Percentiles rank a stretch among this genome's conserved stretches.
Evolutionary conservation across 2,797 vertebrate genomes (phyloP).

Genomic region (Cryptoprocta ferox): DNA sequence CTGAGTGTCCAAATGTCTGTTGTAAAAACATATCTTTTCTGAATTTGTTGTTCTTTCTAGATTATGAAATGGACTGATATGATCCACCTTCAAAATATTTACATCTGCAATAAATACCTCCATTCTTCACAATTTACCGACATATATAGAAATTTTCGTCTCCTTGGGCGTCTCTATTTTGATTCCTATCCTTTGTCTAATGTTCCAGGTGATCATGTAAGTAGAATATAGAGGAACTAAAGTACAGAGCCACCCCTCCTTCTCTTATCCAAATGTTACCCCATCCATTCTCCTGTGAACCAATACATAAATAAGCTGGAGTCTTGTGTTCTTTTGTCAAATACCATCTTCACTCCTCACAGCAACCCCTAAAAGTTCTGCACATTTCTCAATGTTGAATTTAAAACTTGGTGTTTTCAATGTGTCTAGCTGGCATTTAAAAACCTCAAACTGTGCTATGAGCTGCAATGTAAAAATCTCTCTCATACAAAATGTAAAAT

Average conservation of each 20-base stretch:
- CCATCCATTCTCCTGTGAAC: background rate
- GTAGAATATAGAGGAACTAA: background rate
- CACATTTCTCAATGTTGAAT: conserved; percentile 59
- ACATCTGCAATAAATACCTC: background rate
- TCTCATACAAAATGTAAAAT: conserved; percentile 76
- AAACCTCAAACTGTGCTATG: conserved; percentile 61
- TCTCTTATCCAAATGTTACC: background rate
- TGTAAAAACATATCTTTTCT: conserved; percentile 21
- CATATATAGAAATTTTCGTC: background rate
- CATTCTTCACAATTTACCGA: background rate
- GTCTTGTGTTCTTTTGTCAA: background rate
- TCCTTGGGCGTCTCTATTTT: background rate
- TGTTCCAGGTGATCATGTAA: background rate
- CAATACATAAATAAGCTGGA: background rate
- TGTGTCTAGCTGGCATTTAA: conserved; percentile 74
- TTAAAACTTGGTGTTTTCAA: conserved; percentile 62
- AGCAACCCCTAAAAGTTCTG: conserved; percentile 24
- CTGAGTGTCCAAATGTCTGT: conserved; percentile 71
- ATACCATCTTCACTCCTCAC: conserved; percentile 17
- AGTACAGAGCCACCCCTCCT: background rate
- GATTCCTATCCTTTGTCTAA: background rate
- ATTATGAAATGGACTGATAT: conserved; percentile 26
- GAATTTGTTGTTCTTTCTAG: background rate
- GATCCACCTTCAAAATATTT: background rate
- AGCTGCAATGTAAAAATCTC: conserved; percentile 63